These are phyloP conservation scores for Clarias macrocephalus DNA, from an alignment of 2,113 vertebrate genomes.

Conservation along the genomic window DNA sequence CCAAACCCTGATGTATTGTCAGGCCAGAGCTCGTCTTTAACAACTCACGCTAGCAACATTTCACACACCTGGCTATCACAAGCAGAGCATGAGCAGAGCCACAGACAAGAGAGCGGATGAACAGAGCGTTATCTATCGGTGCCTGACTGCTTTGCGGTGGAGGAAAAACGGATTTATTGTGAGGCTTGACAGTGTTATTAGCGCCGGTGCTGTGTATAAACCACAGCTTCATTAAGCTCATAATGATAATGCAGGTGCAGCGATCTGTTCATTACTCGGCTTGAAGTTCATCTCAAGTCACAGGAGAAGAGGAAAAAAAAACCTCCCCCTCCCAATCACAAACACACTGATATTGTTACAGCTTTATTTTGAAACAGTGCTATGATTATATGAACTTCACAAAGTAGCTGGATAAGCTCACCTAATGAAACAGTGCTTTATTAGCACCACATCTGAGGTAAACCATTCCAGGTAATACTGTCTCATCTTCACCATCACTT, in stretches of 20 bases:
- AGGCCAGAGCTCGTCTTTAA: not conserved
- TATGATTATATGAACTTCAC: not conserved
- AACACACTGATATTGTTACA: too few relatives aligned
- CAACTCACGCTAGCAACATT: not conserved
- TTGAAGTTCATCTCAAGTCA: slow-evolving; percentile 22
- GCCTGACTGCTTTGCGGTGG: slow-evolving; percentile 63
- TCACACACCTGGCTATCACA: not conserved
- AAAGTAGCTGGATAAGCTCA: not conserved
- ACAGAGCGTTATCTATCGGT: slow-evolving; percentile 52
- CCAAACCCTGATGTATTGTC: not conserved
- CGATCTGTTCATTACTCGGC: slow-evolving; percentile 54
- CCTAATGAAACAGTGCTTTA: not conserved
- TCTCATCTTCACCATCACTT: not conserved
- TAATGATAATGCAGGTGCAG: slow-evolving; percentile 63
- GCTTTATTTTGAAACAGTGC: too few relatives aligned
- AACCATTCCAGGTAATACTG: too few relatives aligned
- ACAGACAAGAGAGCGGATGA: not conserved
- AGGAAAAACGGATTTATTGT: slow-evolving; percentile 62
- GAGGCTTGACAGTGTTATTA: slow-evolving; percentile 66
- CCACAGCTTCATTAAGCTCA: slow-evolving; percentile 51
- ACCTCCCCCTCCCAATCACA: too few relatives aligned
- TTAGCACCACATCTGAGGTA: slow-evolving; percentile 7
- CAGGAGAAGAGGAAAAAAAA: not conserved
- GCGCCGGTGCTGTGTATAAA: slow-evolving; percentile 65
- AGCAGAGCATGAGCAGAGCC: not conserved